Conservation (phyloP, 2,888 invertebrate genomes). For the Melolontha melolontha region DNA sequence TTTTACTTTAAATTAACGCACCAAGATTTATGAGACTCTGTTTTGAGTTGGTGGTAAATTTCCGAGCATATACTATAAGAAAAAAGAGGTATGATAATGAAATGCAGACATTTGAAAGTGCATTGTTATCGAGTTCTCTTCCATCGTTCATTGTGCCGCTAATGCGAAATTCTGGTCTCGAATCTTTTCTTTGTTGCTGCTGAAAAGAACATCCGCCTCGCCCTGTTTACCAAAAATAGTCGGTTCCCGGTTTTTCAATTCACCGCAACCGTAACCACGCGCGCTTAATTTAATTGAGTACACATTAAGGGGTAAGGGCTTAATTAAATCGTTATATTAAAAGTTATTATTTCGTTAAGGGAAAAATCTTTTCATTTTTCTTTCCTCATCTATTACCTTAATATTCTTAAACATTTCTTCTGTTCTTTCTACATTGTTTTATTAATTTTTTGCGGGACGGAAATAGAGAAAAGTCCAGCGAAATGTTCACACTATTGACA, state of each 20-base stretch:
- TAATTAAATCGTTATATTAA: conserved; percentile 23
- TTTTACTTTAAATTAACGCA: too few relatives aligned
- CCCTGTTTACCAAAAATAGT: conserved; percentile 48
- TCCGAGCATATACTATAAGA: too few relatives aligned
- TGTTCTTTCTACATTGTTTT: too few relatives aligned
- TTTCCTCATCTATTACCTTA: too few relatives aligned
- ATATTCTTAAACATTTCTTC: too few relatives aligned
- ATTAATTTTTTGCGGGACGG: too few relatives aligned
- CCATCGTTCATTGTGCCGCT: conserved; percentile 50
- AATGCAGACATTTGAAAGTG: conserved; percentile 28
- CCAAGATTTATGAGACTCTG: too few relatives aligned
- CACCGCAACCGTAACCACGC: conserved; percentile 6
- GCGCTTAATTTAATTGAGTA: conserved; percentile 29
- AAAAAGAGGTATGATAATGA: neutral
- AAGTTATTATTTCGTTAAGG: conserved; percentile 19
- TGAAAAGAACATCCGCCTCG: conserved; percentile 54
- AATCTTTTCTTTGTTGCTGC: conserved; percentile 53
- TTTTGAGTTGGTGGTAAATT: too few relatives aligned
- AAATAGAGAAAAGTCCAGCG: too few relatives aligned
- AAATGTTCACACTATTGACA: too few relatives aligned
- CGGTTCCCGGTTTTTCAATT: conserved; percentile 48
- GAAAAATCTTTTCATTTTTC: neutral
- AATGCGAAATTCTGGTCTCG: conserved; percentile 57
- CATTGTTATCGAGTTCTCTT: conserved; percentile 32
- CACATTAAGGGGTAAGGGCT: conserved; percentile 20